Base-by-base conservation (phyloP, 1,140 invertebrate species). In the Thaumetopoea pityocampa region DNA sequence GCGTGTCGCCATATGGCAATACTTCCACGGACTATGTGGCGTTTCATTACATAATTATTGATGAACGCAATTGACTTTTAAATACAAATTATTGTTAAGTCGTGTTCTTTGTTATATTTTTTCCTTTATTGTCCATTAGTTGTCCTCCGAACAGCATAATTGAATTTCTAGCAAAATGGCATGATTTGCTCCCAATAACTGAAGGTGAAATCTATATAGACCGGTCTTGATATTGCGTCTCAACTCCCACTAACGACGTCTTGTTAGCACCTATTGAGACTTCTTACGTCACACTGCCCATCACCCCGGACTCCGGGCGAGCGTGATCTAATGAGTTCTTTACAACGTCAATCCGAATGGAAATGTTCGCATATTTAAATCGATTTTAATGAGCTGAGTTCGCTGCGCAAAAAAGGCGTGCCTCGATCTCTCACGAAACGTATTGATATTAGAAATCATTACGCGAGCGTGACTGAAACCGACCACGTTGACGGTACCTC, bases 261-360 rank as follows among this genome's bases (percentile, higher is more conserved):
- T 77, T 61, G 71, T 76, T 77, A 77, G 51, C 70, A 68, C 62
- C 68, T 70, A 68, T 72, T 60, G 57, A 67, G 45, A 44, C 16
- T 43, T 45, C 59, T 76, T 70, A 67, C 68, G 60, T 69, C 63
- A 68, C 58, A 60, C 50, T 51, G 49, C 47, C 51, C 38, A 57
- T 60, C 53, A 50, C 51, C 38, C 43, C 30, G 38, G 41, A 47
- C 51, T 46, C 56, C 52, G 48, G 51, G 45, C 51, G 45, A 56
- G 43, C 38, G 45, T 37, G 50, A 59, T 59, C 57, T 67, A 67
- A 77, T 70, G 61, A 62, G 54, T 55, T 66, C 55, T 62, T 51
- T 52, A 60, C 49, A 43, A 57, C 53, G 51, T 56, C 58, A 60
- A 57, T 66, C 52, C 51, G 44, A 55, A 63, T 54, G 18, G 43